Percentiles rank a stretch among this genome's conserved stretches.
These are phyloP conservation scores for Pyrocoelia pectoralis DNA, from an alignment of 2,888 invertebrate species.

Conservation along the genomic window DNA sequence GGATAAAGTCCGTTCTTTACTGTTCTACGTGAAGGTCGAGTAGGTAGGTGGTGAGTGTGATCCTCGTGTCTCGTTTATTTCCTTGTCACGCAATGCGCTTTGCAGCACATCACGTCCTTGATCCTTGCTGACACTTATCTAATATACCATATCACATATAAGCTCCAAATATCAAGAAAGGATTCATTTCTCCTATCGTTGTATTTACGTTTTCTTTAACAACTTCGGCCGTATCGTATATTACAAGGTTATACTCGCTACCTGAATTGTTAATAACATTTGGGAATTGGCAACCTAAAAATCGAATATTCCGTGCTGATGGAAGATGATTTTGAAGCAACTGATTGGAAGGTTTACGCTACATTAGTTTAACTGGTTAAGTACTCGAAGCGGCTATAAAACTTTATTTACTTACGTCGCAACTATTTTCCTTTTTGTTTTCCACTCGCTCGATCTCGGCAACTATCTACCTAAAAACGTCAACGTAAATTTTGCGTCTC, in stretches of 20 bases:
- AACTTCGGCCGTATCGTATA: constrained; percentile 26
- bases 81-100: constrained; percentile 48
- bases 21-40: constrained; percentile 30
- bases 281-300: constrained; percentile 24
- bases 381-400: neutral
- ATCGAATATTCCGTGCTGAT: neutral
- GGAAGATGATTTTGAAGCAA: neutral
- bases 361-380: constrained; percentile 4
- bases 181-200: constrained; percentile 45
- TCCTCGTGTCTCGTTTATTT: constrained; percentile 44
- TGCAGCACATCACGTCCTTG: constrained; percentile 46
- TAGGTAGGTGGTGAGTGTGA: constrained; percentile 27
- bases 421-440: too few species aligned
- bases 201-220: constrained; percentile 34
- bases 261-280: constrained; percentile 30
- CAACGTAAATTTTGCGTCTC: constrained; percentile 16
- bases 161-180: constrained; percentile 49
- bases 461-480: neutral
- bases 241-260: constrained; percentile 20
- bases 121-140: constrained; percentile 52
- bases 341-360: neutral
- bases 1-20: constrained; percentile 27
- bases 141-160: constrained; percentile 52
- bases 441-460: neutral
- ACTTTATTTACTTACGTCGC: too few species aligned